Evolutionary conservation across 1,140 invertebrate genomes (phyloP).

Genomic region (Scaptomyza montana): DNA sequence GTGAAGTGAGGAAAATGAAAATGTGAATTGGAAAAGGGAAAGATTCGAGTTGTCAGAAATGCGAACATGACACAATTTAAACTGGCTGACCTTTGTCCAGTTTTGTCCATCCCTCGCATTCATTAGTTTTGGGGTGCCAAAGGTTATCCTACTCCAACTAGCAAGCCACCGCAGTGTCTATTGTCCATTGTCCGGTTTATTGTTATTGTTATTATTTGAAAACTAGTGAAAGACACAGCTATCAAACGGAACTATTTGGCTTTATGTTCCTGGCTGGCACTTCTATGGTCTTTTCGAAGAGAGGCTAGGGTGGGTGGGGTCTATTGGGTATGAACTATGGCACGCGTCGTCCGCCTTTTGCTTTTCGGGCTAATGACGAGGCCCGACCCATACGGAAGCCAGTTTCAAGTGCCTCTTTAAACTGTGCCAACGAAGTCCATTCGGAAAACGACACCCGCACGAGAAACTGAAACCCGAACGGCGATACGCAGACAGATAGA

Average conservation of each 20-base stretch:
- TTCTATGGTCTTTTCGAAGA: constrained; percentile 48
- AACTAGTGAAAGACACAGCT: constrained; percentile 30
- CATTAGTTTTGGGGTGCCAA: constrained; percentile 38
- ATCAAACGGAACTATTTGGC: constrained; percentile 73
- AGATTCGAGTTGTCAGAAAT: constrained; percentile 41
- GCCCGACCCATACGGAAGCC: constrained; percentile 54
- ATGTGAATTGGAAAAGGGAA: neutral
- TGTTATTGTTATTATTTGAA: constrained; percentile 77
- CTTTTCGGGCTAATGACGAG: constrained; percentile 63
- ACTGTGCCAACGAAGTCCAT: constrained; percentile 22
- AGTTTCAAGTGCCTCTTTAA: constrained; percentile 64
- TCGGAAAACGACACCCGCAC: constrained; percentile 47
- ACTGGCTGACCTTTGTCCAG: constrained; percentile 71
- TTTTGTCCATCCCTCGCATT: constrained; percentile 33
- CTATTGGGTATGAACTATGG: constrained; percentile 18
- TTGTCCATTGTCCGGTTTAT: constrained; percentile 66
- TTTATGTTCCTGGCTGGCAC: constrained; percentile 50
- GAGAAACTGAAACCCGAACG: constrained; percentile 14
- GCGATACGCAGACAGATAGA: neutral
- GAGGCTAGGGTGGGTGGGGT: neutral
- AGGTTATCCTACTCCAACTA: constrained; percentile 42
- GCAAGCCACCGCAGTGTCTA: constrained; percentile 3
- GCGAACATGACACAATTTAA: constrained; percentile 77
- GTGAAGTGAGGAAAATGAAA: too few relatives aligned
- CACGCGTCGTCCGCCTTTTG: constrained; percentile 35